phyloP scores from a whole-genome alignment of 53 echinoderm and acorn worm species.

The Zoroaster sp. region DNA sequence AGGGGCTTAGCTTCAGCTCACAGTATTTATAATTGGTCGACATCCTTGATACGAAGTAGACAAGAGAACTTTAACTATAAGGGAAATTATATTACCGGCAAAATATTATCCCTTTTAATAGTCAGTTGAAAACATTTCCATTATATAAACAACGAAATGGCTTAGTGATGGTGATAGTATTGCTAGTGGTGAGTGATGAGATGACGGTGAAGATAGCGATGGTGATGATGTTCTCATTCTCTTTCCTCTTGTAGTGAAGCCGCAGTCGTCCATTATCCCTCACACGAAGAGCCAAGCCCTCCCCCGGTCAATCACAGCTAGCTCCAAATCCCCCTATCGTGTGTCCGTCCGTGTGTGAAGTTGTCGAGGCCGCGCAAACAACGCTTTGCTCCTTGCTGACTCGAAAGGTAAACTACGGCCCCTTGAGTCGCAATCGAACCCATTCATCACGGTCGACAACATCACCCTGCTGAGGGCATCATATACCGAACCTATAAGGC shows the following conservation, averaged over 20 bases:
- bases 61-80: not conserved
- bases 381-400: not conserved
- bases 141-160: no score
- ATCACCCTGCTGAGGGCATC: not conserved
- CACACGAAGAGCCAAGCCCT: no score
- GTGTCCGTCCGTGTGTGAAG: no score
- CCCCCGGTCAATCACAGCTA: no score
- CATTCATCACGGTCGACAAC: not conserved
- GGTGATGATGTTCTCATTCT: no score
- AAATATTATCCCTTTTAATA: not conserved
- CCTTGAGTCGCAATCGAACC: not conserved
- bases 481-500: not conserved
- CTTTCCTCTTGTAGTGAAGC: no score
- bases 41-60: conserved; percentile 10
- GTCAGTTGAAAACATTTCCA: no score
- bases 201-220: no score
- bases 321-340: no score
- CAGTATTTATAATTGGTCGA: not conserved
- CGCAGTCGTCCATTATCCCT: no score
- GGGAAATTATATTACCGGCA: not conserved
- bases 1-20: conserved; percentile 1
- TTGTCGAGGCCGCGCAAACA: not conserved
- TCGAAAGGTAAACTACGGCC: not conserved
- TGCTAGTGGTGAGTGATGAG: no score
- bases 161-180: no score